Evolutionary conservation across 2,113 vertebrate genomes (phyloP), one percentile per base, ranked within the genome.

Genomic region (Platichthys flesus): DNA sequence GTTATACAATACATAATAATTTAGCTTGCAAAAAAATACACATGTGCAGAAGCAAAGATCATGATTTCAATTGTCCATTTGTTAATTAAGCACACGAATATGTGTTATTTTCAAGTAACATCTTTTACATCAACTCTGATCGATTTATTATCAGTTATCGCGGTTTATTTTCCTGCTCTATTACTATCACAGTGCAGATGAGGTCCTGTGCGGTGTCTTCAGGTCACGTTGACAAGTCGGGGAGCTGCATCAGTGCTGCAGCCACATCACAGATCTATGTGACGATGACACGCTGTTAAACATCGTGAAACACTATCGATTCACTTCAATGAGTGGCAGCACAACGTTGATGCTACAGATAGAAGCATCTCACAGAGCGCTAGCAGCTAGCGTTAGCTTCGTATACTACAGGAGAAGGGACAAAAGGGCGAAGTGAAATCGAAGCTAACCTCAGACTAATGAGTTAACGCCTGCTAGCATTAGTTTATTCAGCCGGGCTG

Each of bases 401-500:
- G 47, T 51, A 9, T 18, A 42, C 10, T 3, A 2, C 13, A 51
- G 21, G 3, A 4, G 9, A 26, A 45, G 2, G n/a, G 15, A 47
- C 13, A 47, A 10, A 45, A 47, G 8, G 61, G 21, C 40, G 1
- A 2, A 5, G 20, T 68, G 9, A n/a, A 37, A 64, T 16, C 23
- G 18, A 3, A 8, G 60, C 37, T 52, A 75, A 60, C 51, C 40
- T 37, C 12, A 42, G 20, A 60, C 24, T 47, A 24, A 4, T 16
- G 35, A 58, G 18, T 72, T 72, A 67, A 28, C 64, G 26, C 40
- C 61, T 42, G 78, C 49, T 78, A 87, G 83, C 82, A 60, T 67
- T 72, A 78, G 73, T 84, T 85, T 62, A 85, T 88, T 72, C 76
- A 72, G 57, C 59, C 67, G 67, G 47, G 8, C 47, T 9, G 18